A percentile compares a stretch with the other conserved stretches of the same genome.
phyloP scores from a whole-genome alignment of 2,113 vertebrate species.

The Pionites leucogaster region DNA sequence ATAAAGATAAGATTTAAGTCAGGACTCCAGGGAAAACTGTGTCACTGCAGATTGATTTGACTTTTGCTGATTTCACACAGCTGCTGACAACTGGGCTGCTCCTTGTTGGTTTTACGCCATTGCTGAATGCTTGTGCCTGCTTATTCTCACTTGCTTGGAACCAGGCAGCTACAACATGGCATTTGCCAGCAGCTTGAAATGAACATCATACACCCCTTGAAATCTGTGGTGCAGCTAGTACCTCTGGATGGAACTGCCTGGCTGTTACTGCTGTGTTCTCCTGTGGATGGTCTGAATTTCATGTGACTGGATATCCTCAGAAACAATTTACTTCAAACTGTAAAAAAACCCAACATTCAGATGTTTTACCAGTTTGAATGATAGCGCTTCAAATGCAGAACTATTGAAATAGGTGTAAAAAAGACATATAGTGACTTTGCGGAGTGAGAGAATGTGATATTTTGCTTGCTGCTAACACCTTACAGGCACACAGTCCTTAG shows the following conservation, averaged over 20 bases:
- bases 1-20: conserved; percentile 12
- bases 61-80: conserved; percentile 64
- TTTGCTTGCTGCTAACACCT: background rate
- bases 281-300: background rate
- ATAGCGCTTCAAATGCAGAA: background rate
- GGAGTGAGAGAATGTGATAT: background rate
- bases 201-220: background rate
- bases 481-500: background rate
- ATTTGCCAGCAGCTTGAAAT: conserved; percentile 25
- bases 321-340: background rate
- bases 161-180: conserved; percentile 38
- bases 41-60: conserved; percentile 48
- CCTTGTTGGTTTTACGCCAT: conserved; percentile 18
- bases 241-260: conserved; percentile 1
- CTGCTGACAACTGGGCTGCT: conserved; percentile 42
- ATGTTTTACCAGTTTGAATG: background rate
- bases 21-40: background rate
- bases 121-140: conserved; percentile 41
- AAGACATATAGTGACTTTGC: background rate
- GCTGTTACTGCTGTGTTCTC: background rate
- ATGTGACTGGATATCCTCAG: background rate
- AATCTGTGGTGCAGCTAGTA: conserved; percentile 1
- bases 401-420: background rate
- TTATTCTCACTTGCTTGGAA: conserved; percentile 54
- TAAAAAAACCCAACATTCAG: background rate